Evolutionary conservation across 1,140 invertebrate genomes (phyloP).

Genomic region (Heterodera carotae): DNA sequence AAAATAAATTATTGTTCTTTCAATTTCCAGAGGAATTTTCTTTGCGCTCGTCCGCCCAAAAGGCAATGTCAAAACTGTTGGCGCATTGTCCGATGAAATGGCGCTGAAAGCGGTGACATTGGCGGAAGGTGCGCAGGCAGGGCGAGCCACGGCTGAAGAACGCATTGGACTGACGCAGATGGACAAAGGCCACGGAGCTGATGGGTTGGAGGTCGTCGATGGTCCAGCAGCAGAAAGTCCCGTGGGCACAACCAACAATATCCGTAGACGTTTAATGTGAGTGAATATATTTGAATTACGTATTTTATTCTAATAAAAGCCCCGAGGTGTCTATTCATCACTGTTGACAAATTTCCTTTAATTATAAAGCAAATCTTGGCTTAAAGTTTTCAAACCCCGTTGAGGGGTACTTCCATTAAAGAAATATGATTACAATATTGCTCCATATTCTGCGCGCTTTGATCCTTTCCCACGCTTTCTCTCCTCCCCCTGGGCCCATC

Average conservation of each 20-base stretch:
- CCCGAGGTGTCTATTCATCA: too few species aligned
- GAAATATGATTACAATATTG: too few species aligned
- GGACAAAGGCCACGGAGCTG: not conserved
- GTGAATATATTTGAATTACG: not conserved
- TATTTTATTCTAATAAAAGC: too few species aligned
- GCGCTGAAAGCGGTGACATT: not conserved
- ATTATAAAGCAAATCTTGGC: too few species aligned
- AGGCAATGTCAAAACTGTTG: slow-evolving; percentile 8
- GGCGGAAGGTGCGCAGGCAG: too few species aligned
- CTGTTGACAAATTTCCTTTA: too few species aligned
- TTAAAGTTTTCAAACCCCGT: too few species aligned
- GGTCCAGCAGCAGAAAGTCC: slow-evolving; percentile 9
- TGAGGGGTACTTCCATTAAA: too few species aligned
- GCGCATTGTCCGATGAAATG: slow-evolving; percentile 4
- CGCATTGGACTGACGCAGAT: slow-evolving; percentile 7
- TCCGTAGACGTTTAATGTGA: slow-evolving; percentile 15
- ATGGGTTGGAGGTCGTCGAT: not conserved
- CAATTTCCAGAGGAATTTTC: slow-evolving; percentile 45
- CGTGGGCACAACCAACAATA: not conserved
- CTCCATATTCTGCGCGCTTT: too few species aligned
- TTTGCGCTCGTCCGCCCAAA: slow-evolving; percentile 45
- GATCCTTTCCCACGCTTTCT: too few species aligned
- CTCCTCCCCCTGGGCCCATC: too few species aligned
- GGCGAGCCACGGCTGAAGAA: not conserved
- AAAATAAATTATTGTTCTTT: slow-evolving; percentile 14